A percentile compares a stretch with the other conserved stretches of the same genome.
Evolutionary conservation across 2,888 invertebrate genomes (phyloP).

Genomic region (Sisyra terminalis): DNA sequence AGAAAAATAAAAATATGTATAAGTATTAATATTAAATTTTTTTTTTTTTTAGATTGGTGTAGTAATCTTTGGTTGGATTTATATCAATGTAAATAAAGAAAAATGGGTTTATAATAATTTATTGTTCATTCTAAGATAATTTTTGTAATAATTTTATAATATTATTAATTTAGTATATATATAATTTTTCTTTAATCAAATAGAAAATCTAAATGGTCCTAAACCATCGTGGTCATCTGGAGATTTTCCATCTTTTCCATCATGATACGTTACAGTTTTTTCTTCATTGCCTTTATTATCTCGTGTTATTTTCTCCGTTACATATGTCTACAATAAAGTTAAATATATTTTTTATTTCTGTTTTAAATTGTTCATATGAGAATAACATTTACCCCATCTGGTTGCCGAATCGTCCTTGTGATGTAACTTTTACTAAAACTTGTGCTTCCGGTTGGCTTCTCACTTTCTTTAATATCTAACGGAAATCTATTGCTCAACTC

Average conservation of each 20-base stretch:
- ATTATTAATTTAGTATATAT: too few relatives aligned
- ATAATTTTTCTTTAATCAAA: slow-evolving; percentile 1
- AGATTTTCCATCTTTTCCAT: slow-evolving; percentile 20
- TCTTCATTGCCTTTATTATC: slow-evolving; percentile 41
- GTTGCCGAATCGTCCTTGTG: slow-evolving; percentile 32
- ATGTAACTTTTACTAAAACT: slow-evolving; percentile 34
- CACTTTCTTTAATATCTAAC: slow-evolving; percentile 18
- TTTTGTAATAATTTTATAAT: too few relatives aligned
- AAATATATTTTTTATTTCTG: too few relatives aligned
- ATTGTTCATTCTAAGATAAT: too few relatives aligned
- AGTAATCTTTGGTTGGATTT: too few relatives aligned
- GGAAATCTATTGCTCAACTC: slow-evolving; percentile 38
- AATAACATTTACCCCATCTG: slow-evolving; percentile 31
- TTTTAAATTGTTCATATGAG: too few relatives aligned
- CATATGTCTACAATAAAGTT: slow-evolving; percentile 25
- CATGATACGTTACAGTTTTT: slow-evolving; percentile 31
- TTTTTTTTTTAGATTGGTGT: too few relatives aligned
- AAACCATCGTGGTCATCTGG: slow-evolving; percentile 17
- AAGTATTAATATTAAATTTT: too few relatives aligned
- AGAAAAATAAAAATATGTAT: too few relatives aligned
- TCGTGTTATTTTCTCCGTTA: slow-evolving; percentile 34
- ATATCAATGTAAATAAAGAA: too few relatives aligned
- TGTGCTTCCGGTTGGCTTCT: slow-evolving; percentile 12
- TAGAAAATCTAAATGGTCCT: slow-evolving; percentile 3
- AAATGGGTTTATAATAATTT: too few relatives aligned